phyloP scores from a whole-genome alignment of 2,797 vertebrate genomes.

The Cynopterus sphinx region DNA sequence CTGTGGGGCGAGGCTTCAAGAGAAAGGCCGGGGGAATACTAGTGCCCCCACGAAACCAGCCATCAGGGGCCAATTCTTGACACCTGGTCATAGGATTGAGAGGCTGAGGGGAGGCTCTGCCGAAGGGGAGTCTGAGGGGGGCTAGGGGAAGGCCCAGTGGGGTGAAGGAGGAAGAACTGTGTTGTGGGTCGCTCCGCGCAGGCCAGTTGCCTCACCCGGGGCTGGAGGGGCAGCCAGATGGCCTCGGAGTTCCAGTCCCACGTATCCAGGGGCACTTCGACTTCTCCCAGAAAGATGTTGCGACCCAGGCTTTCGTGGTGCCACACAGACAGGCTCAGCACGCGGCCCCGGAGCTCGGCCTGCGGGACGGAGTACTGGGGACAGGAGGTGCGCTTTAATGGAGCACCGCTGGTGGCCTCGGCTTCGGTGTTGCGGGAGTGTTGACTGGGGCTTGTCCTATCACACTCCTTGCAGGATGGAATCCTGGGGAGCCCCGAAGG shows the following conservation, averaged over 20 bases:
- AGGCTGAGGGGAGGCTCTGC: not conserved
- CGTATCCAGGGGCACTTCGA: constrained; percentile 89
- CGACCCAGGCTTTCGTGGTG: constrained; percentile 92
- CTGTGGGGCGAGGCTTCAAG: not conserved
- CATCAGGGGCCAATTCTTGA: not conserved
- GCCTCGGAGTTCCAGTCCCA: constrained; percentile 94
- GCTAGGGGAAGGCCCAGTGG: not conserved
- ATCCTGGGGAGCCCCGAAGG: not conserved
- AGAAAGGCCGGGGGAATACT: not conserved
- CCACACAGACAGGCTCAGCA: constrained; percentile 96
- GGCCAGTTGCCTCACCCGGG: constrained; percentile 87
- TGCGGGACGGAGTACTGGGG: constrained; percentile 92
- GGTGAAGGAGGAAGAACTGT: not conserved
- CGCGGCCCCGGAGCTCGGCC: constrained; percentile 90
- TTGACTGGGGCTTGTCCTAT: not conserved
- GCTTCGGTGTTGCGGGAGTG: not conserved
- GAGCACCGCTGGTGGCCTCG: not conserved
- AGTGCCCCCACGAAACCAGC: not conserved
- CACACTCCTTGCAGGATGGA: not conserved
- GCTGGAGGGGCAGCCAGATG: constrained; percentile 91
- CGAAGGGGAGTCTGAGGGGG: accelerated
- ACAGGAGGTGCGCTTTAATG: not conserved
- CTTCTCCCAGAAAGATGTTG: constrained; percentile 96
- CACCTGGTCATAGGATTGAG: accelerated
- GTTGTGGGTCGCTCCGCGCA: not conserved